Evolutionary conservation across 2,113 vertebrate species (phyloP).

Genomic region (Channa maculata): DNA sequence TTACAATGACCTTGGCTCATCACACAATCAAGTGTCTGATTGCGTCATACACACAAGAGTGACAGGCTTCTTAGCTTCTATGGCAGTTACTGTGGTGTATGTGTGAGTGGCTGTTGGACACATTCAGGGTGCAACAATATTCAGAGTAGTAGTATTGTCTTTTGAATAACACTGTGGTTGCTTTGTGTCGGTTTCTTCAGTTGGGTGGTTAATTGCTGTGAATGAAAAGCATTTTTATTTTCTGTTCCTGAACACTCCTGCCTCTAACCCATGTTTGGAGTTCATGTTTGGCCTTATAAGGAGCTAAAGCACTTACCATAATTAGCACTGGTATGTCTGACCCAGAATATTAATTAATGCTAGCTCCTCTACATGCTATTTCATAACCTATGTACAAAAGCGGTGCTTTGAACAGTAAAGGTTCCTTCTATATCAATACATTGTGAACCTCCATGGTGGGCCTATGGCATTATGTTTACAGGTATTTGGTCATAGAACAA

Average conservation of each 20-base stretch:
- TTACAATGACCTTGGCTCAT: constrained; percentile 58
- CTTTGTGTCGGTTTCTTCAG: constrained; percentile 5
- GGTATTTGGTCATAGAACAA: too few relatives aligned
- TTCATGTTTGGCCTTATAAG: neutral
- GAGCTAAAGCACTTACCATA: neutral
- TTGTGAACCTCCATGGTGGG: too few relatives aligned
- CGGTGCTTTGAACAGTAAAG: too few relatives aligned
- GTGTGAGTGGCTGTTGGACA: constrained; percentile 27
- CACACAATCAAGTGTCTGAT: constrained; percentile 44
- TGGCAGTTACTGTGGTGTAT: constrained; percentile 8
- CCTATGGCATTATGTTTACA: too few relatives aligned
- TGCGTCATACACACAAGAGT: constrained; percentile 15
- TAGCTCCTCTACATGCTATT: too few relatives aligned
- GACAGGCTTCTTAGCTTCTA: constrained; percentile 22
- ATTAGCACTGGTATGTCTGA: too few relatives aligned
- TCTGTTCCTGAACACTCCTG: too few relatives aligned
- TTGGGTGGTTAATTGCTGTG: constrained; percentile 3
- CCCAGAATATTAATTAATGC: too few relatives aligned
- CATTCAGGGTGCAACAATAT: constrained; percentile 3
- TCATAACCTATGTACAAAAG: too few relatives aligned
- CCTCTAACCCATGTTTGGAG: too few relatives aligned
- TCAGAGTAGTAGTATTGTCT: constrained; percentile 1
- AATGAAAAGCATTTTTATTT: neutral
- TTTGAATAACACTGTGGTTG: neutral
- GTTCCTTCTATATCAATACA: too few relatives aligned